Evolutionary conservation across 2,888 invertebrate genomes (phyloP).

Genomic region (Morpho deidamia): DNA sequence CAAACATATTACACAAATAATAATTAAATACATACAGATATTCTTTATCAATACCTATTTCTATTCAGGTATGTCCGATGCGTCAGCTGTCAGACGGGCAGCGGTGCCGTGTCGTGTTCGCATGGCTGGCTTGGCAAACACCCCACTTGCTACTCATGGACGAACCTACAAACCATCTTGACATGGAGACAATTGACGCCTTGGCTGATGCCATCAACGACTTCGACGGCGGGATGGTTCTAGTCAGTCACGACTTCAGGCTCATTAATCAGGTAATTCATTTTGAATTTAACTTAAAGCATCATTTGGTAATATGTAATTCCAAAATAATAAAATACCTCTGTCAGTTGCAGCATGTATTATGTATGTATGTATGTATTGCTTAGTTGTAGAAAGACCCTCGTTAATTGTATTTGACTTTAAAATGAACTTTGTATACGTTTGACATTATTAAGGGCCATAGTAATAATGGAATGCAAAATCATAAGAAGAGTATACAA

Average conservation of each 20-base stretch:
- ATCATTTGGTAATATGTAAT: too few species aligned
- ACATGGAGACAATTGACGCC: constrained; percentile 99
- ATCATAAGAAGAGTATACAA: too few species aligned
- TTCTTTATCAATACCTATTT: too few species aligned
- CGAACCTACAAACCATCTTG: constrained; percentile 95
- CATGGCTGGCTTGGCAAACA: constrained; percentile 98
- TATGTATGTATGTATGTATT: background rate
- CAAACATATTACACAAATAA: too few species aligned
- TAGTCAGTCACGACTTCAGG: constrained; percentile 99
- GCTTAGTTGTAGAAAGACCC: background rate
- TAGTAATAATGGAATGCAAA: too few species aligned
- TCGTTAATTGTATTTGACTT: too few species aligned
- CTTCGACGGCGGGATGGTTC: constrained; percentile 98
- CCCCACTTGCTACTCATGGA: constrained; percentile 93
- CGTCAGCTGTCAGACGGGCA: constrained; percentile 98
- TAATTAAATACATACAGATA: too few species aligned
- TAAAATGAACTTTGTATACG: too few species aligned
- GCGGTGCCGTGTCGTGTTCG: constrained; percentile 98
- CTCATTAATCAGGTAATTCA: constrained; percentile 94
- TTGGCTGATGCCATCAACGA: constrained; percentile 98
- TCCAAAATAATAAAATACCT: too few species aligned
- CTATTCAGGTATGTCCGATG: constrained; percentile 91
- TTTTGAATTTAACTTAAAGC: too few species aligned
- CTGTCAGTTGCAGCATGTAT: too few species aligned
- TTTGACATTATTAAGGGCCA: too few species aligned